phyloP scores from a whole-genome alignment of 2,797 vertebrate genomes.

The Tragelaphus oryx region DNA sequence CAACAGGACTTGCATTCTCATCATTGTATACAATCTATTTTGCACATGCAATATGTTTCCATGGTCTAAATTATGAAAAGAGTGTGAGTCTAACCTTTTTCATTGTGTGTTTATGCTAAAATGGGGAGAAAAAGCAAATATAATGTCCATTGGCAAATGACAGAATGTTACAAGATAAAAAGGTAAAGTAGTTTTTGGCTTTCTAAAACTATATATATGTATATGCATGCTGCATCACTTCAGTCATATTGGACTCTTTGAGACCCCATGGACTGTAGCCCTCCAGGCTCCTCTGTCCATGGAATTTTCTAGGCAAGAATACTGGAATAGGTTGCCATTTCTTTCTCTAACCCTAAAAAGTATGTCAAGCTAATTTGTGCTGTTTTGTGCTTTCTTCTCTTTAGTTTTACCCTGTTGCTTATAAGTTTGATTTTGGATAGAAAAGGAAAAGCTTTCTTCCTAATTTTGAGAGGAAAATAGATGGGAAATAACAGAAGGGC shows the following conservation, averaged over 20 bases:
- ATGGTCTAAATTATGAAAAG: neutral
- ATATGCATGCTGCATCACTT: neutral
- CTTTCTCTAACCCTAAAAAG: neutral
- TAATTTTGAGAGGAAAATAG: conserved; percentile 31
- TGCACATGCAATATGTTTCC: neutral
- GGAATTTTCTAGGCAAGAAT: neutral
- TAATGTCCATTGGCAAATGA: neutral
- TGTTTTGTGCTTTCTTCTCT: neutral
- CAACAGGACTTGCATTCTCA: neutral
- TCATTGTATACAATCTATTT: neutral
- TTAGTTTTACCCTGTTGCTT: neutral
- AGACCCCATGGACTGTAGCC: neutral
- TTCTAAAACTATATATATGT: neutral
- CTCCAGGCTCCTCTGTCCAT: neutral
- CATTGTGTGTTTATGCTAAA: neutral
- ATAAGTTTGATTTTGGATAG: neutral
- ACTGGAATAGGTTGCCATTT: neutral
- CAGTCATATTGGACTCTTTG: neutral
- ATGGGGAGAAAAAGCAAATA: neutral
- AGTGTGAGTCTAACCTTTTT: neutral
- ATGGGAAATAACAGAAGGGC: conserved; percentile 43
- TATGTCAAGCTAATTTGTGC: neutral
- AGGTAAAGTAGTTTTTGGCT: neutral
- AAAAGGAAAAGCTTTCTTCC: neutral
- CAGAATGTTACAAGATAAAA: neutral